phyloP scores from a whole-genome alignment of 2,113 vertebrate species.

The Festucalex cinctus region DNA sequence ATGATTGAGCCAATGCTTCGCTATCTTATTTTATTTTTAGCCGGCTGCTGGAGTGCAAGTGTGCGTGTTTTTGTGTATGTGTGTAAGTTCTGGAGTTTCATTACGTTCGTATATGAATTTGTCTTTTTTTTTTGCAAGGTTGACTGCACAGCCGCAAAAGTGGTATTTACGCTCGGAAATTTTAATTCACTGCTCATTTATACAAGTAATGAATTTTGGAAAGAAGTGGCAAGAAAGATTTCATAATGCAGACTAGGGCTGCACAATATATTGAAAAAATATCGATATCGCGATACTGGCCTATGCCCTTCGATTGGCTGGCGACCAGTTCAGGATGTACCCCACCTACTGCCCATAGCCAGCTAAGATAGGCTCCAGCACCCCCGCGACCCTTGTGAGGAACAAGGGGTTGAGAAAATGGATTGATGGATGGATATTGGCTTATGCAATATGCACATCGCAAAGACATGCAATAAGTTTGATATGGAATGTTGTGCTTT shows the following conservation, averaged over 20 bases:
- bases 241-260: not conserved
- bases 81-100: slow-evolving; percentile 21
- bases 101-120: slow-evolving; percentile 44
- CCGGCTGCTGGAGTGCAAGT: slow-evolving; percentile 17
- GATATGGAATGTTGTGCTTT: too few relatives aligned
- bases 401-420: too few relatives aligned
- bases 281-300: too few relatives aligned
- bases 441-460: too few relatives aligned
- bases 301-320: too few relatives aligned
- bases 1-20: slow-evolving; percentile 65
- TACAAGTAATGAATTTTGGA: not conserved
- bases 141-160: slow-evolving; percentile 17
- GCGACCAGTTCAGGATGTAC: too few relatives aligned
- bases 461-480: too few relatives aligned
- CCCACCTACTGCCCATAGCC: too few relatives aligned
- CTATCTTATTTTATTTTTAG: slow-evolving; percentile 63
- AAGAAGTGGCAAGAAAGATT: not conserved
- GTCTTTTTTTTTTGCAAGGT: slow-evolving; percentile 33
- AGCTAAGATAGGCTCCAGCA: too few relatives aligned
- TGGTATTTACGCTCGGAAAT: not conserved
- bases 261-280: too few relatives aligned
- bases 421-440: too few relatives aligned
- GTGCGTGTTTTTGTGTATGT: not conserved
- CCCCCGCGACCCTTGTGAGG: too few relatives aligned
- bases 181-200: not conserved